Percentiles rank a stretch among this genome's conserved stretches.
These are phyloP conservation scores for Nymphicus hollandicus DNA, from an alignment of 2,113 vertebrate genomes.

Conservation along the genomic window DNA sequence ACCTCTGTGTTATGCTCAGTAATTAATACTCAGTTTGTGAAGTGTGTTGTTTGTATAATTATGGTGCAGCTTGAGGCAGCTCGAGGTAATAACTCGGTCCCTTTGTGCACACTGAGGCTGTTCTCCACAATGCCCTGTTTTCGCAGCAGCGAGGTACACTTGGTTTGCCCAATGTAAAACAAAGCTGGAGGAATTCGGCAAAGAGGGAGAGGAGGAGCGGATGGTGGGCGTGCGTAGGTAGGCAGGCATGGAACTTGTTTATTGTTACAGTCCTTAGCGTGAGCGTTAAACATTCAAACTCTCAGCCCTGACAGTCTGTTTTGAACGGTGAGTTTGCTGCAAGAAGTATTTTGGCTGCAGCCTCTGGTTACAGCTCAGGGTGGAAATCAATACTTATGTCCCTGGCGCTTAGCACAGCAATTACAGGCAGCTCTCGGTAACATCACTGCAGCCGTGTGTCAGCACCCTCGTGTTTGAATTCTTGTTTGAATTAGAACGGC, in stretches of 20 bases:
- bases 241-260: background rate
- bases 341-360: constrained; percentile 1
- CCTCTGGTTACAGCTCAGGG: background rate
- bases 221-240: background rate
- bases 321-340: background rate
- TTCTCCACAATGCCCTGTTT: background rate
- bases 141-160: background rate
- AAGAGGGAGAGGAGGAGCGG: background rate
- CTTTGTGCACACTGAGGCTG: background rate
- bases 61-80: background rate
- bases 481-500: background rate
- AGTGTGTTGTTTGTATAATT: background rate
- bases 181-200: background rate
- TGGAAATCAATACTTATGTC: background rate
- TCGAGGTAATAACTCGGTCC: background rate
- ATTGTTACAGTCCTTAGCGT: background rate
- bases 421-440: background rate
- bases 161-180: background rate
- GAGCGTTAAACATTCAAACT: background rate
- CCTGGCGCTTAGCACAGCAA: background rate
- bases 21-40: background rate
- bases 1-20: background rate
- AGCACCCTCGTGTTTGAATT: background rate
- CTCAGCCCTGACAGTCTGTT: background rate
- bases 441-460: background rate